Conservation (phyloP, 2,888 invertebrate genomes). For the Alentia gelatinosa region DNA sequence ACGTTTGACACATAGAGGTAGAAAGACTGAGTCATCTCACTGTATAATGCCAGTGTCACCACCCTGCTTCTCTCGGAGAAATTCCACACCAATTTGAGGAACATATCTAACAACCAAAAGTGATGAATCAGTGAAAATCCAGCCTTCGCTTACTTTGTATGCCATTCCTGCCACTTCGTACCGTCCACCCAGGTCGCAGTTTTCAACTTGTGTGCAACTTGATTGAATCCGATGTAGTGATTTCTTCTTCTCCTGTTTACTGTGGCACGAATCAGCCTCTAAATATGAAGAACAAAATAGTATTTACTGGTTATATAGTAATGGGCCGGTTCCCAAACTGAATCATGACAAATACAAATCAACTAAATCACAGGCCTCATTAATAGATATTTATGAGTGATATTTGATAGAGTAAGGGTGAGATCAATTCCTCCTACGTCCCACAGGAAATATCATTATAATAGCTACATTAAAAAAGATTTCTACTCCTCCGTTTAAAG, state of each 20-base stretch:
- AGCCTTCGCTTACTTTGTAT: neutral
- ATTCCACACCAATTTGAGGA: neutral
- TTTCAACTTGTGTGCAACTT: neutral
- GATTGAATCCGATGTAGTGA: neutral
- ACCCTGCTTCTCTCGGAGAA: neutral
- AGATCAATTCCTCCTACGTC: no score
- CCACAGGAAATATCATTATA: no score
- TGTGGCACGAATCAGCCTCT: neutral
- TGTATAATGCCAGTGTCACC: neutral
- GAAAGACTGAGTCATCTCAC: neutral
- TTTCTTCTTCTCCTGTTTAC: neutral
- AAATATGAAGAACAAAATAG: neutral
- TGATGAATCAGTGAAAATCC: neutral
- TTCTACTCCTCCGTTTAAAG: no score
- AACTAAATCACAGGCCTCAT: neutral
- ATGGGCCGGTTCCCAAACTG: neutral
- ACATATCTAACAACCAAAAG: neutral
- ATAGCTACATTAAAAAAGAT: no score
- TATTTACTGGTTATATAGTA: neutral
- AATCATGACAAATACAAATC: neutral
- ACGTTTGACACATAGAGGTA: neutral
- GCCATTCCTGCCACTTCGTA: neutral
- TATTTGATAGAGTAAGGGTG: no score
- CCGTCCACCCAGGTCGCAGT: slow-evolving; percentile 16
- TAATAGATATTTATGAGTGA: no score